Conservation (phyloP, 2,797 vertebrate genomes). For the Chiloscyllium punctatum region DNA sequence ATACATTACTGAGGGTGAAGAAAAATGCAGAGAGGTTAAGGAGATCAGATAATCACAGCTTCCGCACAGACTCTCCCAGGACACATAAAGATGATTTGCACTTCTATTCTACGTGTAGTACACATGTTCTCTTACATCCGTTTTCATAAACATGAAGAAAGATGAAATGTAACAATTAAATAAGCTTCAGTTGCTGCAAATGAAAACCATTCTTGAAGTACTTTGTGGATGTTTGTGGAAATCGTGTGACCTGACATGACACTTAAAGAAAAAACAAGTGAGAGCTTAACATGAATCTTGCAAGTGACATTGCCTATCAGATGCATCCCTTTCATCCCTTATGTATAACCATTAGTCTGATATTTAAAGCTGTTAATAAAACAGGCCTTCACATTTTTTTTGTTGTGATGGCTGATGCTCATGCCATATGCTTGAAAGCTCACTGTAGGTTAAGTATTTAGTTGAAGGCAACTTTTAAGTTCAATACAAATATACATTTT, state of each 20-base stretch:
- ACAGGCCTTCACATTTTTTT: background rate
- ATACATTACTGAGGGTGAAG: background rate
- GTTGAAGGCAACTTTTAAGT: background rate
- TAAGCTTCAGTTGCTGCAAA: constrained; percentile 1
- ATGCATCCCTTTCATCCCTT: no score
- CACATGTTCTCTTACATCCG: background rate
- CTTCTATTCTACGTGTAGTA: background rate
- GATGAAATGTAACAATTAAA: constrained; percentile 9
- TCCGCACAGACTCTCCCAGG: background rate
- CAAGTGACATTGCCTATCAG: background rate
- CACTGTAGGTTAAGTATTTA: background rate
- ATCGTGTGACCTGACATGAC: background rate
- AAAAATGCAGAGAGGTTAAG: background rate
- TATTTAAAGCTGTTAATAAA: background rate
- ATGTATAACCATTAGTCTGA: background rate
- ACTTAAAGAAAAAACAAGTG: background rate
- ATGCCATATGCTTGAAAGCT: constrained; percentile 2
- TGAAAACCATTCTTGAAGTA: background rate
- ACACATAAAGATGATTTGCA: background rate
- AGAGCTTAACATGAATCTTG: constrained; percentile 9
- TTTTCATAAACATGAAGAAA: background rate
- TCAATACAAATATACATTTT: constrained; percentile 5
- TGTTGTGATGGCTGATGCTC: background rate
- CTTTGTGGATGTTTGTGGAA: background rate
- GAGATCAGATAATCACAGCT: background rate